Conservation (phyloP, 2,797 vertebrate species). For the Neoniphon sammara region DNA sequence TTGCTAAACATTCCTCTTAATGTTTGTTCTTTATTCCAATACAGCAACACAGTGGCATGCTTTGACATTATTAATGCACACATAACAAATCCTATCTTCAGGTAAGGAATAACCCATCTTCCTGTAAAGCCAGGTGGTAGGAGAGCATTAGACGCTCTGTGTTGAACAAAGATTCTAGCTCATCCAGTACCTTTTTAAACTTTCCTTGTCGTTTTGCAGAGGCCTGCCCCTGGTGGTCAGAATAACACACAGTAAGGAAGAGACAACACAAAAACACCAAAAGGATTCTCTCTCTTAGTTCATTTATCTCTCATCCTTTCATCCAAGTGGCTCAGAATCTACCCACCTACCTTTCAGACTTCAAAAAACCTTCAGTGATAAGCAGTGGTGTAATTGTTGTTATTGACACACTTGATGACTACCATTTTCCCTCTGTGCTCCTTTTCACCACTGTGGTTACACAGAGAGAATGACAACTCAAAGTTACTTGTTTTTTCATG, state of each 20-base stretch:
- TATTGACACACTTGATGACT: neutral
- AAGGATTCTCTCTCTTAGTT: slow-evolving; percentile 76
- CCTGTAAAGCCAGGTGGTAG: slow-evolving; percentile 46
- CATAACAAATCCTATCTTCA: slow-evolving; percentile 47
- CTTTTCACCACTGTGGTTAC: neutral
- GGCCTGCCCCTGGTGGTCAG: slow-evolving; percentile 99
- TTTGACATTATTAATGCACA: slow-evolving; percentile 53
- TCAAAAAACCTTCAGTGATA: neutral
- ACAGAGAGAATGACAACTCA: neutral
- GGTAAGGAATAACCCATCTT: slow-evolving; percentile 62
- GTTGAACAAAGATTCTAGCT: slow-evolving; percentile 84
- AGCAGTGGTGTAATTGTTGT: slow-evolving; percentile 9
- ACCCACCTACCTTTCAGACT: slow-evolving; percentile 44
- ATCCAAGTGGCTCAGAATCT: slow-evolving; percentile 24
- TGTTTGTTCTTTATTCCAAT: slow-evolving; percentile 1
- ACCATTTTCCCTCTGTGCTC: neutral
- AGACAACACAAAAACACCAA: slow-evolving; percentile 93
- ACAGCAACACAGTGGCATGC: slow-evolving; percentile 60
- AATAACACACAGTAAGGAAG: slow-evolving; percentile 98
- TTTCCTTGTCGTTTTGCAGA: slow-evolving; percentile 99
- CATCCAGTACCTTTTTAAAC: slow-evolving; percentile 99
- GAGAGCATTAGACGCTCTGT: slow-evolving; percentile 71
- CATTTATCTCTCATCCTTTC: slow-evolving; percentile 44
- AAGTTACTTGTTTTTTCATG: no score
- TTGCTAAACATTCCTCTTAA: neutral